Percentiles rank a stretch among this genome's conserved stretches.
These are phyloP conservation scores for Aldrovandia affinis DNA, from an alignment of 2,797 vertebrate species.

Conservation along the genomic window DNA sequence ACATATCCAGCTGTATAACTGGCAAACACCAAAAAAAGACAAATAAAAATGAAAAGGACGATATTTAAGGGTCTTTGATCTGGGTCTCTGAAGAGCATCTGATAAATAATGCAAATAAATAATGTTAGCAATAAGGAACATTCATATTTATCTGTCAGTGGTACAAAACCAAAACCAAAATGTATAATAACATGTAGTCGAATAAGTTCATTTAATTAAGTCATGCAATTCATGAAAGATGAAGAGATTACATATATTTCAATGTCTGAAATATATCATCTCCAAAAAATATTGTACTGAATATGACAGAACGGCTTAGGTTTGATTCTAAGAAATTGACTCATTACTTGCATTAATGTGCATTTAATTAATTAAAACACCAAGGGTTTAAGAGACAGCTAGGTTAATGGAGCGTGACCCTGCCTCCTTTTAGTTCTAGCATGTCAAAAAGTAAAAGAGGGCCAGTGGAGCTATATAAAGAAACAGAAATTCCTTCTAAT, in stretches of 20 bases:
- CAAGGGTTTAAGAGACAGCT: background rate
- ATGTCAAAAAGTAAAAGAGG: conserved; percentile 32
- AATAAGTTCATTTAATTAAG: no score
- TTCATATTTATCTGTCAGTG: no score
- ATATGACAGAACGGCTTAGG: background rate
- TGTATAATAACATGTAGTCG: no score
- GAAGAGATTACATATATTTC: background rate
- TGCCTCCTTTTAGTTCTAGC: background rate
- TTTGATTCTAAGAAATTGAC: background rate
- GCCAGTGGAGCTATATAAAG: conserved; percentile 38
- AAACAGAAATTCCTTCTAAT: conserved; percentile 41
- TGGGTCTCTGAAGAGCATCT: no score
- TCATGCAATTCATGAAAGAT: background rate
- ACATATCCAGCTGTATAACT: no score
- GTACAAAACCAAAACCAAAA: no score
- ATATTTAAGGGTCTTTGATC: no score
- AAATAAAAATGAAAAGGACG: no score
- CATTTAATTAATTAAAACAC: background rate
- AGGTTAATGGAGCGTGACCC: conserved; percentile 8
- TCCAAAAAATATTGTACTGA: background rate
- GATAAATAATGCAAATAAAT: no score
- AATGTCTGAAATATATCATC: background rate
- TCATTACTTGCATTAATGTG: no score
- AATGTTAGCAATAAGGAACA: no score
- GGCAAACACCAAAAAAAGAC: no score